phyloP scores from a whole-genome alignment of 2,888 invertebrate genomes.

The Athrips mouffetella region DNA sequence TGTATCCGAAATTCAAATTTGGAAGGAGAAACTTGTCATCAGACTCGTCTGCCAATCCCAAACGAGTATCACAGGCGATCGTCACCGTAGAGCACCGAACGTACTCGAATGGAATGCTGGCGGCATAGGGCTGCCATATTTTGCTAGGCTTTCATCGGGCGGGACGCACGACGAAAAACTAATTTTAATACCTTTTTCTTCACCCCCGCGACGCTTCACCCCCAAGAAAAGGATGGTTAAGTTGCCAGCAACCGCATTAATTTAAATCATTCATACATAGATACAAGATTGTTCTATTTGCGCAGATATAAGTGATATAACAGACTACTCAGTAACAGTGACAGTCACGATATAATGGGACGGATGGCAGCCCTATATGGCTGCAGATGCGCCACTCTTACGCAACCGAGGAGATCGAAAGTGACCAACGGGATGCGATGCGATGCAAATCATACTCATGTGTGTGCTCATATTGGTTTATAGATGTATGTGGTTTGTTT shows the following conservation, averaged over 20 bases:
- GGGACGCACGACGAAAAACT: no score
- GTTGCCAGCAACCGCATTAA: no score
- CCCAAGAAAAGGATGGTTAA: no score
- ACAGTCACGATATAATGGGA: no score
- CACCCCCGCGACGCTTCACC: no score
- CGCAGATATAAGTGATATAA: no score
- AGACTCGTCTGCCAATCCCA: not conserved
- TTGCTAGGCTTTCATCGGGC: no score
- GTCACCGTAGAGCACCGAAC: not conserved
- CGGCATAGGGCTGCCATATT: not conserved
- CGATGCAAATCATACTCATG: constrained; percentile 5
- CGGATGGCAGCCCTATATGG: constrained; percentile 40
- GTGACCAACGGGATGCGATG: constrained; percentile 41
- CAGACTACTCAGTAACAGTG: no score
- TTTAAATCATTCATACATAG: no score
- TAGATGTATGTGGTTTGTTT: not conserved
- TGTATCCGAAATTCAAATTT: constrained; percentile 1
- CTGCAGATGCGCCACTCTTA: constrained; percentile 46
- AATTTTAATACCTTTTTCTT: no score
- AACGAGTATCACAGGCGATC: not conserved
- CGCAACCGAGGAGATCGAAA: constrained; percentile 52
- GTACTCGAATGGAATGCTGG: not conserved
- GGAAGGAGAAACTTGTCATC: not conserved
- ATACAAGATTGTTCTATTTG: no score
- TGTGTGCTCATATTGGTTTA: no score